Percentiles rank a stretch among this genome's conserved stretches.
Conservation (phyloP, 2,113 vertebrate genomes). For the Forbesichthys agassizii region DNA sequence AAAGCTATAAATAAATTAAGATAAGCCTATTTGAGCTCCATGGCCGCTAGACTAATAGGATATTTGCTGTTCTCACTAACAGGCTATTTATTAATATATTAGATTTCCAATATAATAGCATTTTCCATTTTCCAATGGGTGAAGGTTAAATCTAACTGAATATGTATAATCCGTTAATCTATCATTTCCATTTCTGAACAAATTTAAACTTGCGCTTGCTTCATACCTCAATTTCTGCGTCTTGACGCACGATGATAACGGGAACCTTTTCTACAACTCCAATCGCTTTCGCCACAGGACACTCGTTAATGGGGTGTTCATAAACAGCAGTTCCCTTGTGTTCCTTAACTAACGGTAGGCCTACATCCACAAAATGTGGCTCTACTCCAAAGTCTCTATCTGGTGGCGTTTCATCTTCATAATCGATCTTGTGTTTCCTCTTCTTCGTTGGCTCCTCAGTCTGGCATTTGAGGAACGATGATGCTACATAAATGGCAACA, state of each 20-base stretch:
- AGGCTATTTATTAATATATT: too few species aligned
- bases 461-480: slow-evolving; percentile 51
- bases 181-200: too few species aligned
- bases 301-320: not conserved
- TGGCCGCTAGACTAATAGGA: too few species aligned
- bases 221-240: slow-evolving; percentile 35
- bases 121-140: too few species aligned
- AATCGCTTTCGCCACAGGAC: slow-evolving; percentile 42
- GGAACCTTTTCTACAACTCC: slow-evolving; percentile 35
- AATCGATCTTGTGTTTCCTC: slow-evolving; percentile 26
- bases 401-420: slow-evolving; percentile 40
- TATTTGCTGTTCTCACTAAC: too few species aligned
- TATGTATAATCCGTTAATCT: too few species aligned
- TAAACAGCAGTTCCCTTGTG: not conserved
- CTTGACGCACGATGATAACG: not conserved
- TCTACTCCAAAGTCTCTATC: slow-evolving; percentile 8
- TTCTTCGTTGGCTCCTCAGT: slow-evolving; percentile 24
- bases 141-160: too few species aligned
- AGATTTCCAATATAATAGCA: too few species aligned
- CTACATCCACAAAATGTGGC: not conserved
- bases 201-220: not conserved
- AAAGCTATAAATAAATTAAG: too few species aligned
- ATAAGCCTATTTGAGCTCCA: too few species aligned
- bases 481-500: slow-evolving; percentile 62
- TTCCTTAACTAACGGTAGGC: not conserved